Percentiles rank a stretch among this genome's conserved stretches.
Evolutionary conservation across 2,888 invertebrate species (phyloP).

Genomic region (Tigriopus californicus): DNA sequence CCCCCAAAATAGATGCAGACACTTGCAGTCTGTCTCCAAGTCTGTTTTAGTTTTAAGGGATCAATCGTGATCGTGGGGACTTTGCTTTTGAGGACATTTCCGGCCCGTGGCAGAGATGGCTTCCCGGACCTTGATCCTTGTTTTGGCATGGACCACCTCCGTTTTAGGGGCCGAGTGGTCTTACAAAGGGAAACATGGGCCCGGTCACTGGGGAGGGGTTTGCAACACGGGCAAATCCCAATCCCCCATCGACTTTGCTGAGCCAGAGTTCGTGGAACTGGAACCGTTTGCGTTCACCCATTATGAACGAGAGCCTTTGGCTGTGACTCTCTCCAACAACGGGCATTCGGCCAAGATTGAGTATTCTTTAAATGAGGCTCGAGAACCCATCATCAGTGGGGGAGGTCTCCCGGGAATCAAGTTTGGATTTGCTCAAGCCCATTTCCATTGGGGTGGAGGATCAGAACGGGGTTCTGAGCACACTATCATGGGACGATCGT

Average conservation of each 20-base stretch:
- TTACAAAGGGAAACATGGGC: too few species aligned
- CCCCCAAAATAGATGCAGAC: too few species aligned
- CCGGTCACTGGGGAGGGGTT: not conserved
- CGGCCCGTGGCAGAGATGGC: too few species aligned
- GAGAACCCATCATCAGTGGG: not conserved
- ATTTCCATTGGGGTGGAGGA: conserved; percentile 10
- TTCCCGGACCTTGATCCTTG: too few species aligned
- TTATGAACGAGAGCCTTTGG: not conserved
- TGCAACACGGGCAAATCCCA: not conserved
- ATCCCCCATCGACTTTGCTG: not conserved
- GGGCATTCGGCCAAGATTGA: conserved; percentile 1
- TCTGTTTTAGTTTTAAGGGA: too few species aligned
- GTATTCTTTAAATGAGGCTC: not conserved
- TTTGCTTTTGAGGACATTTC: too few species aligned
- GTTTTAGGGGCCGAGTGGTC: too few species aligned
- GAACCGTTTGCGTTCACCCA: not conserved
- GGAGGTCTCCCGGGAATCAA: not conserved
- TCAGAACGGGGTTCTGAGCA: conserved; percentile 10
- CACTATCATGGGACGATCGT: not conserved
- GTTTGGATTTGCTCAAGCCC: conserved; percentile 5
- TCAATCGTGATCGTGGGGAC: too few species aligned
- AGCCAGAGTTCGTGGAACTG: not conserved
- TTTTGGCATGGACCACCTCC: too few species aligned
- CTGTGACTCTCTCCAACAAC: not conserved
- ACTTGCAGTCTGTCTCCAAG: too few species aligned